A percentile compares a stretch with the other conserved stretches of the same genome.
These are phyloP conservation scores for Haliclona indistincta DNA, from an alignment of 37 sponge, comb jelly and placozoan genomes.

Conservation along the genomic window DNA sequence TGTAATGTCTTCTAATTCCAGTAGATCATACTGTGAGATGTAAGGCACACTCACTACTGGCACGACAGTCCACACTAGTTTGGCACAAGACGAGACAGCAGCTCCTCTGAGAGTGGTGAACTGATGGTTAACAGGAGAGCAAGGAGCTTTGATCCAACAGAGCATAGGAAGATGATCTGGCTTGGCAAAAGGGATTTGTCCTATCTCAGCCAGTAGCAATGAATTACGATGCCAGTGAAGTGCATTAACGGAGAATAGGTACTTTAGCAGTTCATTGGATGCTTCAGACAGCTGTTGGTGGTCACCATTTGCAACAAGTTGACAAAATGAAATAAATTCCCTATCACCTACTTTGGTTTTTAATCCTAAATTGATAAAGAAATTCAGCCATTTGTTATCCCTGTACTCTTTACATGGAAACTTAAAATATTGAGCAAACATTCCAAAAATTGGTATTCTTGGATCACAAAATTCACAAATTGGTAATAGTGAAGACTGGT, in stretches of 20 bases:
- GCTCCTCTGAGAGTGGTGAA: neutral
- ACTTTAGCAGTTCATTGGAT: conserved; percentile 23
- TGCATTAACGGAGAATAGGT: conserved; percentile 24
- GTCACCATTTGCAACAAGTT: neutral
- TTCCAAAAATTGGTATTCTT: conserved; percentile 12
- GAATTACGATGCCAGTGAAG: neutral
- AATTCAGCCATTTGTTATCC: conserved; percentile 27
- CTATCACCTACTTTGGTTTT: neutral
- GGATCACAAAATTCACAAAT: conserved; percentile 31
- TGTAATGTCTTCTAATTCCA: neutral
- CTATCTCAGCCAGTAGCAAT: neutral
- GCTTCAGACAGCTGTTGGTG: neutral
- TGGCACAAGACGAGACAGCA: neutral
- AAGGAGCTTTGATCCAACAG: neutral
- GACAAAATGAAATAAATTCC: conserved; percentile 29
- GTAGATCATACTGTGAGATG: too few relatives aligned
- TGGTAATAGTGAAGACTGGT: neutral
- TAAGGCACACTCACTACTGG: conserved; percentile 36
- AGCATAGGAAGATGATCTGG: neutral
- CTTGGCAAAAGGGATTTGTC: neutral
- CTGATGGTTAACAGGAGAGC: neutral
- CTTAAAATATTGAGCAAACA: conserved; percentile 11
- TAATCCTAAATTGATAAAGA: conserved; percentile 32
- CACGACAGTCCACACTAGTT: conserved; percentile 50
- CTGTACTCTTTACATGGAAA: neutral